Evolutionary conservation across 2,888 invertebrate genomes (phyloP), one percentile per base, ranked within the genome.

Genomic region (Drosophila percnosoma): DNA sequence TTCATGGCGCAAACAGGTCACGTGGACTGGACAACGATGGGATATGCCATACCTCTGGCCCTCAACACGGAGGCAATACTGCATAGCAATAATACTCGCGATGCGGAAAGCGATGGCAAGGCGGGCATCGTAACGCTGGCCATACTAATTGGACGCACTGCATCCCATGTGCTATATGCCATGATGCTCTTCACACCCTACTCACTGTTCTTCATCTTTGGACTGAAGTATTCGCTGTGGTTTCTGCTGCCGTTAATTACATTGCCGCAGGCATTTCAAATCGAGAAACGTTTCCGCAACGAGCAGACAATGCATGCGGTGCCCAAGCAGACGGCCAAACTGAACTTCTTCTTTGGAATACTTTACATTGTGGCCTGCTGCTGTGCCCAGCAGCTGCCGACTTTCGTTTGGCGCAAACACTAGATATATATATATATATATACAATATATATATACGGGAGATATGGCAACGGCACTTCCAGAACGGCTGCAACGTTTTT

Each of bases 51-150:
- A 87, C 99, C 99, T 8, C 93, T 99, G 73, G 98, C 99, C 13
- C 93, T 99, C 29, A 98, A 98, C 90, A 98, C 98, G 2, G 99
- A 98, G 93, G 98, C 98, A 58, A 98, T 99, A 90, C 94, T 99
- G 67, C 99, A 99, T 92, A 97, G 98, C 90, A 99, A 99, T 92
- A 99, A 99, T 92, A 98, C 98, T 0, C 95, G 98, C 80, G 98
- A 99, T 93, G 95, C 97, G 81, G 97, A 98, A 90, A 96, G 96
- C 69, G 99, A 99, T 91, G 95, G 96, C 73, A 95, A 95, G 91
- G 98, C 97, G 55, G 98, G 98, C 75, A 98, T 98, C 88, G 98
- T 99, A 0, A 99, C 99, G 21, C 93, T 99, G 86, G 98, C 99
- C n/a, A 98, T 99, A 90, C 93, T 98, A 62, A 96, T 99, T 79